A percentile compares a stretch with the other conserved stretches of the same genome.
Evolutionary conservation across 92 coral and sea anemone genomes (phyloP).

Genomic region (Chrysogorgia sp.): DNA sequence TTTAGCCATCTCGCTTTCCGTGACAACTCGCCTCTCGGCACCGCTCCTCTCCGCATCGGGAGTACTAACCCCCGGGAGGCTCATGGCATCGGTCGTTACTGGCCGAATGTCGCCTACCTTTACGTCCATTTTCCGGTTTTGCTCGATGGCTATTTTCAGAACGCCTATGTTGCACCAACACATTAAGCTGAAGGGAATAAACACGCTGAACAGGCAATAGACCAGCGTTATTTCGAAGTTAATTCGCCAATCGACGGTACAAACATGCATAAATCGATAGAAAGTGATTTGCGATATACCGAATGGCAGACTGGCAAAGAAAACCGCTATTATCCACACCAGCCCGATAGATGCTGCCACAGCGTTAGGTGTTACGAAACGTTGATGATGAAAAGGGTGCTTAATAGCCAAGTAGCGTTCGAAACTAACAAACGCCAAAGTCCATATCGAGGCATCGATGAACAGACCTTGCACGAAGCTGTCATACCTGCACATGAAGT

Average conservation of each 20-base stretch:
- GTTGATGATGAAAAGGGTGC: constrained; percentile 71
- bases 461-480: constrained; percentile 68
- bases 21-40: neutral
- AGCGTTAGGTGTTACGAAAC: constrained; percentile 55
- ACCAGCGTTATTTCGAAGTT: constrained; percentile 60
- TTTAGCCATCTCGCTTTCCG: constrained; percentile 5
- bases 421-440: constrained; percentile 72
- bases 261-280: constrained; percentile 70
- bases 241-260: constrained; percentile 76
- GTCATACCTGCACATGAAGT: constrained; percentile 69
- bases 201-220: constrained; percentile 55
- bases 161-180: constrained; percentile 58
- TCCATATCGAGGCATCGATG: constrained; percentile 76
- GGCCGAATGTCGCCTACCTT: constrained; percentile 70
- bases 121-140: constrained; percentile 60
- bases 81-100: constrained; percentile 47
- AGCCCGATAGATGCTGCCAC: constrained; percentile 53
- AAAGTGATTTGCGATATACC: constrained; percentile 65
- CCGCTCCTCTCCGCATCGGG: constrained; percentile 9
- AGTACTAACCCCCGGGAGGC: constrained; percentile 29
- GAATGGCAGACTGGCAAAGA: constrained; percentile 66
- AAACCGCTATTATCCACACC: constrained; percentile 71
- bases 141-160: constrained; percentile 69
- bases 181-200: constrained; percentile 68
- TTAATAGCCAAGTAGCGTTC: constrained; percentile 78